These are phyloP conservation scores for Cydia splendana DNA, from an alignment of 1,140 invertebrate genomes.

Conservation along the genomic window DNA sequence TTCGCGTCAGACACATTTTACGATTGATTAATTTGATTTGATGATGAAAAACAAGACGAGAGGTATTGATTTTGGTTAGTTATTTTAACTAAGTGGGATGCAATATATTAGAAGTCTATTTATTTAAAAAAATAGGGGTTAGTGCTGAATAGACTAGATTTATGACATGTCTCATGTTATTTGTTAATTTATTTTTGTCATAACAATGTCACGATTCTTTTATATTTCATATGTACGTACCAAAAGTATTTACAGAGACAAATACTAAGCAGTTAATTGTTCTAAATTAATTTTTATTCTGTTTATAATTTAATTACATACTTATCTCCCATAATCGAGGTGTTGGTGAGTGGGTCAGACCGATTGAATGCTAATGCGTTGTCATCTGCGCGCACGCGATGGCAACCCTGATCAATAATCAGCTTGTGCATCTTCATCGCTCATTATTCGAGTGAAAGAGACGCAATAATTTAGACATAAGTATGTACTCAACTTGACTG, in stretches of 20 bases:
- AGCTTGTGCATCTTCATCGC: background rate
- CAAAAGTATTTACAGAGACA: background rate
- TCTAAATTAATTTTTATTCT: background rate
- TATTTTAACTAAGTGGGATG: no score
- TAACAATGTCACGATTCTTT: no score
- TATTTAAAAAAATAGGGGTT: no score
- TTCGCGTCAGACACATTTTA: no score
- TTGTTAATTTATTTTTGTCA: no score
- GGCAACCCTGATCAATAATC: conserved; percentile 11
- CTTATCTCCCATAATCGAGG: conserved; percentile 14
- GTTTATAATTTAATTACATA: background rate
- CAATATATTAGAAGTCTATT: no score
- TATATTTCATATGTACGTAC: no score
- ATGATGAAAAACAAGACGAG: no score
- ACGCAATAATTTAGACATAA: background rate
- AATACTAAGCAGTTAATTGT: background rate
- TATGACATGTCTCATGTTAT: no score
- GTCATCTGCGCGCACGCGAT: conserved; percentile 9
- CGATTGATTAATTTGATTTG: no score
- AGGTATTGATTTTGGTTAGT: no score
- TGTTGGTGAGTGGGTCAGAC: background rate
- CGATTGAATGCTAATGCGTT: conserved; percentile 2
- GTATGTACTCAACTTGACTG: background rate
- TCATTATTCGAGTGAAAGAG: background rate
- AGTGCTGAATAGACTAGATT: no score